Percentiles rank a stretch among this genome's conserved stretches.
Conservation (phyloP, 2,888 invertebrate genomes). For the Crepidodera aurea region DNA sequence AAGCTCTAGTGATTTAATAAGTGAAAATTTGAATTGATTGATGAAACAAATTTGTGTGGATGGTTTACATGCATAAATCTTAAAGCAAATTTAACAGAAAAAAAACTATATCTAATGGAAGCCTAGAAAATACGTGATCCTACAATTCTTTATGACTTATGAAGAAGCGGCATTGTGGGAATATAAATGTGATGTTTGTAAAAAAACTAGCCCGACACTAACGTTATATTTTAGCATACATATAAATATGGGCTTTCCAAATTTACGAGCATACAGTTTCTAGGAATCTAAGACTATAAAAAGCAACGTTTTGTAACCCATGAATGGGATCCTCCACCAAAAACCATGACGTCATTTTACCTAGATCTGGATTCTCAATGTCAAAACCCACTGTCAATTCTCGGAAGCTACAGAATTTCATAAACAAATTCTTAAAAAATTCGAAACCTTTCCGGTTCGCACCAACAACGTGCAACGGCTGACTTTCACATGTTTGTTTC, state of each 20-base stretch:
- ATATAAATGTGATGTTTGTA: too few species aligned
- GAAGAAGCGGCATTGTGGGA: too few species aligned
- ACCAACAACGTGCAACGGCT: conserved; percentile 33
- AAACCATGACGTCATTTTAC: conserved; percentile 24
- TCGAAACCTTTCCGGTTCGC: conserved; percentile 41
- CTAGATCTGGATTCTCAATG: conserved; percentile 30
- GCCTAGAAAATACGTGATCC: too few species aligned
- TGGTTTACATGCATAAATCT: too few species aligned
- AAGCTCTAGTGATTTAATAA: too few species aligned
- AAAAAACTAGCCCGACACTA: too few species aligned
- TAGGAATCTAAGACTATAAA: background rate
- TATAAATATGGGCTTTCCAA: conserved; percentile 2
- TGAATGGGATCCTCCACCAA: conserved; percentile 2
- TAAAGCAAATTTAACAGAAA: too few species aligned
- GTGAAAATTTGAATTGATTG: too few species aligned
- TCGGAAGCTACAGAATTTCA: conserved; percentile 25
- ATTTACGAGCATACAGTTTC: background rate
- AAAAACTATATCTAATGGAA: too few species aligned
- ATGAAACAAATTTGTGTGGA: too few species aligned
- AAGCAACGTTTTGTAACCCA: background rate
- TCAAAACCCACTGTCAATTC: conserved; percentile 28
- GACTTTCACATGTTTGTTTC: conserved; percentile 50
- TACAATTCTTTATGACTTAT: too few species aligned
- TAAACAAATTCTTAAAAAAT: conserved; percentile 35
- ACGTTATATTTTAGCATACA: too few species aligned